Conservation (phyloP, 92 coral and sea anemone genomes). For the Heteractis magnifica region DNA sequence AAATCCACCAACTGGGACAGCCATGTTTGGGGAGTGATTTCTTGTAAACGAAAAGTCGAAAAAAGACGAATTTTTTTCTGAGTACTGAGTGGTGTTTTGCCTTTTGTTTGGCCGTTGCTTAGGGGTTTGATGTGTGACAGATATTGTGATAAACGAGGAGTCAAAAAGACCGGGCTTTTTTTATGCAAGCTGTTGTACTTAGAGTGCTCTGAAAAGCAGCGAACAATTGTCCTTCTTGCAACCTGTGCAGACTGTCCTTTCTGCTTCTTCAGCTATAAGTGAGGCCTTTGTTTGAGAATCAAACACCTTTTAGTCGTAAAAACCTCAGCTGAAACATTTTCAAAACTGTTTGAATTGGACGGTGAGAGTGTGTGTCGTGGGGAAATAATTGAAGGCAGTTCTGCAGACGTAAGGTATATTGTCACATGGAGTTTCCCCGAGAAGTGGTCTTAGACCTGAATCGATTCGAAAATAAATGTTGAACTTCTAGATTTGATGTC, state of each 20-base stretch:
- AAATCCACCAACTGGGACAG: neutral
- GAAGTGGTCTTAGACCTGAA: neutral
- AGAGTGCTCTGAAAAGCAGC: conserved; percentile 9
- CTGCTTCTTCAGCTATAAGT: conserved; percentile 1
- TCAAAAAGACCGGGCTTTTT: neutral
- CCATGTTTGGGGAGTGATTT: neutral
- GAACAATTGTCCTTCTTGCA: conserved; percentile 3
- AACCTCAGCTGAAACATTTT: conserved; percentile 20
- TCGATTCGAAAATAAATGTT: neutral
- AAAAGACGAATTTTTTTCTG: conserved; percentile 4
- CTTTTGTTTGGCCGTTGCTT: conserved; percentile 26
- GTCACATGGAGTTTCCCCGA: neutral
- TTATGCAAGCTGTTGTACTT: conserved; percentile 3
- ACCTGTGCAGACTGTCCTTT: conserved; percentile 14
- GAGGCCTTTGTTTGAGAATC: conserved; percentile 7
- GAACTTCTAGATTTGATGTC: neutral
- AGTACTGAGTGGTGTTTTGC: neutral
- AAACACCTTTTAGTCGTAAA: conserved; percentile 23
- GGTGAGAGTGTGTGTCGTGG: neutral
- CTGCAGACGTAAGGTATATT: neutral
- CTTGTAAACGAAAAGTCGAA: neutral
- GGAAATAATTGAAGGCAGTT: neutral
- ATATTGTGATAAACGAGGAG: conserved; percentile 23
- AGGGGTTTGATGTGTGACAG: conserved; percentile 18
- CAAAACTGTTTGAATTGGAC: neutral